These are phyloP conservation scores for Macrosoma leucophasiata DNA, from an alignment of 2,888 invertebrate species.

Conservation along the genomic window DNA sequence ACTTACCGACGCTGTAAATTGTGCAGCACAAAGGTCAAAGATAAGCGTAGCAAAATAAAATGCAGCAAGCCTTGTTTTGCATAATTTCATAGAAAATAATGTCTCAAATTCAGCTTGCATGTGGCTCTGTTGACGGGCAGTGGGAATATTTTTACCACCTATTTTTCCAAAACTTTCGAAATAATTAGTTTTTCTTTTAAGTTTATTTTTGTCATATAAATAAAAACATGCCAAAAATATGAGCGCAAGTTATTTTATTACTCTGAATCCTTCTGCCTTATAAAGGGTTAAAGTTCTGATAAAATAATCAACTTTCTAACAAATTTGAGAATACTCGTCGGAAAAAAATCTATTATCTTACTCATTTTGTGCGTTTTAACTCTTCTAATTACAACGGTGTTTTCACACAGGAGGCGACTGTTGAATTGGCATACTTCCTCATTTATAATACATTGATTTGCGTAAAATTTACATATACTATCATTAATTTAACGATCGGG, in stretches of 20 bases:
- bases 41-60: conserved; percentile 6
- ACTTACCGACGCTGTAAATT: conserved; percentile 7
- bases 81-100: conserved; percentile 15
- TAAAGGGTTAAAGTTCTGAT: conserved; percentile 4
- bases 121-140: conserved; percentile 13
- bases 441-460: too few species aligned
- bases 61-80: conserved; percentile 8
- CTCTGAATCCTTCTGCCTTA: conserved; percentile 4
- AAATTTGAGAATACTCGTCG: too few species aligned
- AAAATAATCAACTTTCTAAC: too few species aligned
- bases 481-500: too few species aligned
- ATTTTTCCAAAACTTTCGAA: conserved; percentile 10
- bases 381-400: too few species aligned
- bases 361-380: too few species aligned
- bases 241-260: conserved; percentile 1
- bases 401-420: too few species aligned
- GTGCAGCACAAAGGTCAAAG: conserved; percentile 7
- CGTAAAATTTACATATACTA: too few species aligned
- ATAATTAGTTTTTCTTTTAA: conserved; percentile 7
- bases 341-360: too few species aligned
- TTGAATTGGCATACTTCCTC: too few species aligned
- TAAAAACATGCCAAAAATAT: conserved; percentile 7
- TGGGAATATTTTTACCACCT: conserved; percentile 16
- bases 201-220: conserved; percentile 5
- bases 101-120: conserved; percentile 9